Evolutionary conservation across 2,888 invertebrate species (phyloP).

Genomic region (Eulithis testata): DNA sequence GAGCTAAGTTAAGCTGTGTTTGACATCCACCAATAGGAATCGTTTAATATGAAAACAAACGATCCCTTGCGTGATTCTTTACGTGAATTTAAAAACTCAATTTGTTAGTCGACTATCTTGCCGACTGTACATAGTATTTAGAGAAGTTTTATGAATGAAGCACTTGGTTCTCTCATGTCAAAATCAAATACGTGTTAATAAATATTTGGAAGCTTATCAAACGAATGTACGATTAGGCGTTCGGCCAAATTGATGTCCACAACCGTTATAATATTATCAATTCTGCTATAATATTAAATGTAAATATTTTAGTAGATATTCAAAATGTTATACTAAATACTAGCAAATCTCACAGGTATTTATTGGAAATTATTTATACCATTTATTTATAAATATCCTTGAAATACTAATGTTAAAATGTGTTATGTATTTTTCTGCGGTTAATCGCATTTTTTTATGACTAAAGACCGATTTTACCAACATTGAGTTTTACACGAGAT

Average conservation of each 20-base stretch:
- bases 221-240: constrained; percentile 34
- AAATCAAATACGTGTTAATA: constrained; percentile 20
- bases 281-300: background rate
- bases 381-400: constrained; percentile 1
- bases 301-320: background rate
- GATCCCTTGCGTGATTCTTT: no score
- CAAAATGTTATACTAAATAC: no score
- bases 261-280: constrained; percentile 27
- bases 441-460: no score
- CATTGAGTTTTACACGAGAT: no score
- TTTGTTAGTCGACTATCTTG: no score
- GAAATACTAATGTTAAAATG: background rate
- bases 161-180: constrained; percentile 9
- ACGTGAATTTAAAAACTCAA: no score
- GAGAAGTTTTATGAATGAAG: constrained; percentile 17
- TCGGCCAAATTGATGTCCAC: constrained; percentile 38
- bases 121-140: background rate
- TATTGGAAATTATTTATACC: background rate
- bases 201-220: constrained; percentile 34
- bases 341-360: background rate
- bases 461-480: no score
- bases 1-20: no score
- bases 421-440: no score
- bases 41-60: no score
- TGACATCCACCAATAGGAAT: no score